Evolutionary conservation across 2,888 invertebrate genomes (phyloP).

Genomic region (Megastigmus dorsalis): DNA sequence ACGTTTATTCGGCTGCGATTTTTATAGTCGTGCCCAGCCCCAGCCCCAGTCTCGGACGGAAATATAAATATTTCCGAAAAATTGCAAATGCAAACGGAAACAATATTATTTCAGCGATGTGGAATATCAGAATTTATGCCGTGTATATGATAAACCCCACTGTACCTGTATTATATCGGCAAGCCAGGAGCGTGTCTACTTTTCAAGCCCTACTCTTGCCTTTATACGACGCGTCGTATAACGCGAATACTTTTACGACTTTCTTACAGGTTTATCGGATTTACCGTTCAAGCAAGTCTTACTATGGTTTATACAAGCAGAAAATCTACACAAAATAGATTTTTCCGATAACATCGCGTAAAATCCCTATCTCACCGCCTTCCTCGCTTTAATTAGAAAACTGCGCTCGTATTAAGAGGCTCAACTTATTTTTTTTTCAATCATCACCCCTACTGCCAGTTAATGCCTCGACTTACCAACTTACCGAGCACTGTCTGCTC

Average conservation of each 20-base stretch:
- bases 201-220: slow-evolving; percentile 49
- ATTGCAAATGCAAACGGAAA: slow-evolving; percentile 12
- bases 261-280: slow-evolving; percentile 57
- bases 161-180: slow-evolving; percentile 52
- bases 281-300: slow-evolving; percentile 51
- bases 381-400: slow-evolving; percentile 1
- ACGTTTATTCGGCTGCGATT: slow-evolving; percentile 6
- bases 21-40: slow-evolving; percentile 21
- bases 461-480: no score
- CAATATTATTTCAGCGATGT: slow-evolving; percentile 16
- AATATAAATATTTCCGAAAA: slow-evolving; percentile 18
- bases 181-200: slow-evolving; percentile 53
- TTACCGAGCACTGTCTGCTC: no score
- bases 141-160: slow-evolving; percentile 29
- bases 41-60: no score
- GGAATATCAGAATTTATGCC: slow-evolving; percentile 39
- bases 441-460: neutral
- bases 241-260: slow-evolving; percentile 57
- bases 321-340: slow-evolving; percentile 53
- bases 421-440: neutral
- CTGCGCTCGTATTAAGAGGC: neutral
- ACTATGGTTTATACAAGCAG: slow-evolving; percentile 46
- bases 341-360: neutral
- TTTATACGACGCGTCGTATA: slow-evolving; percentile 54
- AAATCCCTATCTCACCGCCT: no score